Base-by-base conservation (phyloP, 2,797 vertebrate species). In the Furcifer pardalis region DNA sequence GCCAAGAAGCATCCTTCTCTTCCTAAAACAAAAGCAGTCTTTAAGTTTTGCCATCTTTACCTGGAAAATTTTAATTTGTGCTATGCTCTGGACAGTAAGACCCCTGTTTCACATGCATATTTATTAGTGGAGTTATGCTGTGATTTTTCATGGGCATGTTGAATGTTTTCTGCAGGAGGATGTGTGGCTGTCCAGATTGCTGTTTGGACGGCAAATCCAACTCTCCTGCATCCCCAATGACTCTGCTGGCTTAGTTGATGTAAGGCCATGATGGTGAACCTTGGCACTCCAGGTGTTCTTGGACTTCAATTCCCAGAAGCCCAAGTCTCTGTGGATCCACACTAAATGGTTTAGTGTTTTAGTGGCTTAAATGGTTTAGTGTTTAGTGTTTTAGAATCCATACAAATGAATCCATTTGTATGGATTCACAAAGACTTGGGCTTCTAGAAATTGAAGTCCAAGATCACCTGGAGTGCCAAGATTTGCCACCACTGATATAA, bases 1-100 rank as follows among this genome's bases (percentile, higher is more conserved):
- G 60, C 19, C 73, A 75, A 78, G 65, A 81, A 46, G 27, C 42
- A 80, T 89, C 62, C 0, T 90, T 81, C 81, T 5, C 27, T 19
- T 42, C 23, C 46, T 60, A 37, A 80, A 71, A 81, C 17, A 75
- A 74, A 87, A 84, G 5, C 8, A 4, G 27, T 1, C 0, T 0
- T 84, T 62, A 7, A 77, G 9, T 69, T 87, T 85, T 42, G 56
- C 10, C 2, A 77, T 17, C 12, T 72, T 37, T 65, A 5, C 23
- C 49, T 66, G 49, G 27, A 49, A 30, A 32, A 27, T 2, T n/a
- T 19, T 78, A 71, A 23, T 32, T 44, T 10, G 8, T 40, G 37
- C 25, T 40, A 35, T 56, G 27, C 66, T 78, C 42, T 42, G 6
- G 1, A 7, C 30, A 13, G 35, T 23, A 30, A 72, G 42, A 25